Conservation (phyloP, 2,888 invertebrate genomes). For the Scaptomyza reducta region DNA sequence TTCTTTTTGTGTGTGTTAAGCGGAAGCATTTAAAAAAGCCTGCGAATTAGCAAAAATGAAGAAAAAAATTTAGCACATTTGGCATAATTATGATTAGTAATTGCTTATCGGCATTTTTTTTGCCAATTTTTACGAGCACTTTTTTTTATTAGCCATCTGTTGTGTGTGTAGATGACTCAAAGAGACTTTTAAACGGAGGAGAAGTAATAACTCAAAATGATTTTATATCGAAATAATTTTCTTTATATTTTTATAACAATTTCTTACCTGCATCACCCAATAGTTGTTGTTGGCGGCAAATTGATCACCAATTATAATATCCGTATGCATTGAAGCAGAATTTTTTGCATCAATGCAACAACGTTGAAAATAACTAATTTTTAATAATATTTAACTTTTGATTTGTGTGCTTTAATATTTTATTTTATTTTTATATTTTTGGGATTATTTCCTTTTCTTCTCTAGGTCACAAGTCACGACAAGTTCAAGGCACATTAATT, state of each 20-base stretch:
- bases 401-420: not conserved
- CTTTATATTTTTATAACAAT: not conserved
- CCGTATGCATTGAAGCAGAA: slow-evolving; percentile 84
- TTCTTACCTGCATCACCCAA: slow-evolving; percentile 85
- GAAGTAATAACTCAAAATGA: slow-evolving; percentile 22
- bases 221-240: not conserved
- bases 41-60: not conserved
- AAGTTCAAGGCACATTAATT: slow-evolving; percentile 72
- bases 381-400: slow-evolving; percentile 9
- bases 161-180: slow-evolving; percentile 14
- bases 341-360: slow-evolving; percentile 60
- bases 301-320: slow-evolving; percentile 85
- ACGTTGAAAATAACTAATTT: slow-evolving; percentile 18
- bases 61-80: slow-evolving; percentile 65
- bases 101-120: slow-evolving; percentile 37
- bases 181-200: not conserved
- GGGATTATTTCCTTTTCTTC: slow-evolving; percentile 4
- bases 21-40: slow-evolving; percentile 58
- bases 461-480: slow-evolving; percentile 60
- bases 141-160: slow-evolving; percentile 6
- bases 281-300: slow-evolving; percentile 84
- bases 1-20: slow-evolving; percentile 54
- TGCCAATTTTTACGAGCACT: slow-evolving; percentile 30
- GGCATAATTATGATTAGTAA: slow-evolving; percentile 65
- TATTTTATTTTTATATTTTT: not conserved